Conservation (phyloP, 2,888 invertebrate species). For the Phania funesta region DNA sequence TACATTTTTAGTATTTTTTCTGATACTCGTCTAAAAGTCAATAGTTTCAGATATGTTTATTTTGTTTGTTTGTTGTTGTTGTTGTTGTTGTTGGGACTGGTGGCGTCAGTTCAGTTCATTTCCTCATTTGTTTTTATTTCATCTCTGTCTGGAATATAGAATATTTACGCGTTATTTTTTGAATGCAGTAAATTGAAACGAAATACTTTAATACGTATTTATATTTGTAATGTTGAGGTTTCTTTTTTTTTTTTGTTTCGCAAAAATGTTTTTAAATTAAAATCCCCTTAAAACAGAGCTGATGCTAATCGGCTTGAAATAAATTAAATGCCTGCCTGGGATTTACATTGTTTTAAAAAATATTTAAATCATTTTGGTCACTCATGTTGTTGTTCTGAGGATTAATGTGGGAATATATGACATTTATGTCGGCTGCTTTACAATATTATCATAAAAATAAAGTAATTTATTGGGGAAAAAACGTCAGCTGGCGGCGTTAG, state of each 20-base stretch:
- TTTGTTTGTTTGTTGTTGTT: not conserved
- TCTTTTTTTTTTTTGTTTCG: not conserved
- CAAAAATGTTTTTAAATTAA: not conserved
- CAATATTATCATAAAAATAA: too few species aligned
- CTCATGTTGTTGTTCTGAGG: not conserved
- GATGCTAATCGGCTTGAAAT: not conserved
- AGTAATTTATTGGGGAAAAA: too few species aligned
- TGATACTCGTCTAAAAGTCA: not conserved
- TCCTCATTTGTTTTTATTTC: constrained; percentile 30
- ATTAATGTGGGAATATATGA: not conserved
- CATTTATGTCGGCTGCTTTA: not conserved
- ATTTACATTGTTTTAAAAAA: not conserved
- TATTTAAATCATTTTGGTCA: not conserved
- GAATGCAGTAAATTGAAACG: not conserved
- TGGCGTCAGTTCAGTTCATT: constrained; percentile 7
- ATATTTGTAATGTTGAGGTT: not conserved
- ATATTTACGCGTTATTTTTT: constrained; percentile 16
- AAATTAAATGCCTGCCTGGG: not conserved
- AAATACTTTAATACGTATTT: not conserved
- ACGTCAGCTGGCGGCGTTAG: too few species aligned
- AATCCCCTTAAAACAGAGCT: constrained; percentile 26
- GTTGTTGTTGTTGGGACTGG: not conserved
- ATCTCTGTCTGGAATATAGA: constrained; percentile 29
- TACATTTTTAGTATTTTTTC: not conserved
- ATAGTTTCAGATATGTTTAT: not conserved